phyloP scores from a whole-genome alignment of 2,113 vertebrate species.

The Perca flavescens region DNA sequence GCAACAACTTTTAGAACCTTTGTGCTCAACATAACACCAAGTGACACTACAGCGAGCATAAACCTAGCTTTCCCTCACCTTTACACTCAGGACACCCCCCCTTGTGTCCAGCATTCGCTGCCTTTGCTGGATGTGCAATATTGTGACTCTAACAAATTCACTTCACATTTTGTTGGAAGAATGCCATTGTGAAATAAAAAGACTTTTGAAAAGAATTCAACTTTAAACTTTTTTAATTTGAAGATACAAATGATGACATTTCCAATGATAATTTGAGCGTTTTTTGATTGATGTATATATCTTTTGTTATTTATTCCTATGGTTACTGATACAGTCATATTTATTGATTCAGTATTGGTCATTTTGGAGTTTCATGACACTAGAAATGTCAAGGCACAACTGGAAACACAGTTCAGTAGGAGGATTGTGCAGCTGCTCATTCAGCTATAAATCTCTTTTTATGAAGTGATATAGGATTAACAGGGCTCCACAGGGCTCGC shows the following conservation, averaged over 20 bases:
- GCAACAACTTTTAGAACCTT: too few species aligned
- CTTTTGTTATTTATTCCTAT: neutral
- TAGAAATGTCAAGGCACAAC: constrained; percentile 30
- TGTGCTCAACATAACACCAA: too few species aligned
- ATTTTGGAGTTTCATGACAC: neutral
- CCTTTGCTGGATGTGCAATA: too few species aligned
- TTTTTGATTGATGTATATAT: neutral
- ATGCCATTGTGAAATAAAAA: neutral
- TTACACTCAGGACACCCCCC: too few species aligned
- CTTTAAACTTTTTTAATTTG: too few species aligned
- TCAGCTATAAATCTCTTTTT: constrained; percentile 58
- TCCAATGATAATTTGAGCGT: neutral
- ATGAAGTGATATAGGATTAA: constrained; percentile 59
- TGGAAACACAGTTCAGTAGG: constrained; percentile 35
- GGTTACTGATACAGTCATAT: neutral
- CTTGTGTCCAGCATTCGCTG: too few species aligned
- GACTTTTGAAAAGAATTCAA: too few species aligned
- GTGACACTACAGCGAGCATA: too few species aligned
- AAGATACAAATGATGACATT: neutral
- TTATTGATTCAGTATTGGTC: neutral
- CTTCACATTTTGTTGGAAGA: neutral
- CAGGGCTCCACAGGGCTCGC: constrained; percentile 40
- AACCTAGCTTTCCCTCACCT: too few species aligned
- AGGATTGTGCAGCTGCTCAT: constrained; percentile 59
- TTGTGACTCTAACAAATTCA: too few species aligned